Evolutionary conservation across 2,888 invertebrate species (phyloP), one percentile per base, ranked within the genome.

Genomic region (Rhagium mordax): DNA sequence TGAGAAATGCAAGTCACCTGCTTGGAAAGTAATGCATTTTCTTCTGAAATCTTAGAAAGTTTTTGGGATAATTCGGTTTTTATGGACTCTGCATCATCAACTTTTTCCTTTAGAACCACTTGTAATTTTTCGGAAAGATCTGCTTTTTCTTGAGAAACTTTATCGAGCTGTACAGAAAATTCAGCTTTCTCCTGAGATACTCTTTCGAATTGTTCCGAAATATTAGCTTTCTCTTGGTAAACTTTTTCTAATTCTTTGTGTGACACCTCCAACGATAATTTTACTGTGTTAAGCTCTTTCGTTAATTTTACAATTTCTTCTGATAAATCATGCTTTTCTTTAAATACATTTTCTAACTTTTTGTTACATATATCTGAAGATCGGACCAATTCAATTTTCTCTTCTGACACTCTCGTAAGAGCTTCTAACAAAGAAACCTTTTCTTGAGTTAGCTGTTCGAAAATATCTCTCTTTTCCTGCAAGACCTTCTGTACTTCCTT

Each of bases 161-260:
- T 72, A 64, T 77, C 74, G 15, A 77, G 70, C 24, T 77, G 75
- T 61, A 71, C 71, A 6, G 75, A 77, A 67, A 77, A 75, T 47
- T 74, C 72, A 4, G 71, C 72, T 70, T 78, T 78, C 24, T 73
- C 71, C 57, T 66, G 33, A 13, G 71, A 68, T 13, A 74, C 53
- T 20, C 65, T 75, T 64, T 78, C 73, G 15, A 71, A 68, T 49
- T 78, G 74, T 20, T 73, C 70, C 4, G 75, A 51, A 27, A 78
- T 71, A 21, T 73, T 71, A 48, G n/a, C 41, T 60, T 68, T 68
- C 13, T 68, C 68, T 18, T 27, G 27, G 15, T 1, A 60, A 48
- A 60, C 7, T n/a, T 57, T 33, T 60, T 60, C 61, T 13, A 61
- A 53, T 49, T 47, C 18, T 20, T 16, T 66, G 29, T 48, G 27